phyloP scores from a whole-genome alignment of 2,797 vertebrate species.

The Sparus aurata region DNA sequence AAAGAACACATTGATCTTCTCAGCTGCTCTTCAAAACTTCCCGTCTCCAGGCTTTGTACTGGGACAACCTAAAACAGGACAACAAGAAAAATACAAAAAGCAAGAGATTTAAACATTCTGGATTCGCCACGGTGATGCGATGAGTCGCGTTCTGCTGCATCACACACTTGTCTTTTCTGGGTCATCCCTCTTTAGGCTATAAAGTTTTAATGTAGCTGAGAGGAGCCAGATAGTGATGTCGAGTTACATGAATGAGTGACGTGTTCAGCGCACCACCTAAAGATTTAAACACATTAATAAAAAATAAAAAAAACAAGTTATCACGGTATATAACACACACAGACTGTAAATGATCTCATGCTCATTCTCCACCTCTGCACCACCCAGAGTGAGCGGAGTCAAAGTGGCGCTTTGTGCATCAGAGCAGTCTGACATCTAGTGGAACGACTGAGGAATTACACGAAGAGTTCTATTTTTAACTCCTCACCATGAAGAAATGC shows the following conservation, averaged over 20 bases:
- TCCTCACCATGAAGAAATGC: not conserved
- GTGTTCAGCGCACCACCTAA: not conserved
- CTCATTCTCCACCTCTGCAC: constrained; percentile 24
- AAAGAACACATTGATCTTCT: not conserved
- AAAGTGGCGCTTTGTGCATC: constrained; percentile 10
- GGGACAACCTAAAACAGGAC: not conserved
- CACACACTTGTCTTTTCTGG: constrained; percentile 4
- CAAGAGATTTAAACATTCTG: not conserved
- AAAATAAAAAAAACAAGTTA: not conserved
- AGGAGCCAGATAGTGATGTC: not conserved
- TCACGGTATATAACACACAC: not conserved
- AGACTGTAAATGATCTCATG: constrained; percentile 5
- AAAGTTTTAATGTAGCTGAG: constrained; percentile 10
- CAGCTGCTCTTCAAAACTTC: not conserved
- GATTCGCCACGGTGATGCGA: not conserved
- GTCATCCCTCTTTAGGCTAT: not conserved
- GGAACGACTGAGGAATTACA: constrained; percentile 36
- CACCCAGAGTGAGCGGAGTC: constrained; percentile 5
- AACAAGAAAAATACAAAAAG: not conserved
- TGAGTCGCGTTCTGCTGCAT: not conserved
- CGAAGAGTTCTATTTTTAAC: not conserved
- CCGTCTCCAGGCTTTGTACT: not conserved
- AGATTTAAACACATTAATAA: no score
- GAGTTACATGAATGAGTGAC: constrained; percentile 1
- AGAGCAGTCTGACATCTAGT: constrained; percentile 72